phyloP scores from a whole-genome alignment of 1,140 invertebrate species.

The Drosophila miranda region DNA sequence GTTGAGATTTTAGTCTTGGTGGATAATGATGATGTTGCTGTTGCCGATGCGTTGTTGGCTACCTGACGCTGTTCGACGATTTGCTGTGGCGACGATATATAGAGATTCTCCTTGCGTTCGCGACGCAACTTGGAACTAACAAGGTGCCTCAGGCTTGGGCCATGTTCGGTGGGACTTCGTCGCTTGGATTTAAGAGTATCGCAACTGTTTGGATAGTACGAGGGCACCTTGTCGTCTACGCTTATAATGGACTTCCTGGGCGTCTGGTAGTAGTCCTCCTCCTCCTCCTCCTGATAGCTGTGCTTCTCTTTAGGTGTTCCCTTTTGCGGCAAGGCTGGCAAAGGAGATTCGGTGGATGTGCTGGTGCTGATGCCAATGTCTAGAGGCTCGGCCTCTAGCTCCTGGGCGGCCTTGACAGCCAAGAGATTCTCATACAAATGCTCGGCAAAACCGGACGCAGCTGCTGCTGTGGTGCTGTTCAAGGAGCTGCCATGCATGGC shows the following conservation, averaged over 20 bases:
- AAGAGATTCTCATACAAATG: conserved; percentile 77
- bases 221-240: conserved; percentile 79
- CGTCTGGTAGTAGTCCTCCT: conserved; percentile 77
- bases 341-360: conserved; percentile 76
- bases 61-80: conserved; percentile 74
- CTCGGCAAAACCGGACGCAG: conserved; percentile 52
- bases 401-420: conserved; percentile 71
- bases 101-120: conserved; percentile 75
- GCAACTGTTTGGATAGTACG: conserved; percentile 81
- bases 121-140: conserved; percentile 60
- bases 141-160: conserved; percentile 53
- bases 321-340: conserved; percentile 59
- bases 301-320: conserved; percentile 23
- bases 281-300: conserved; percentile 21
- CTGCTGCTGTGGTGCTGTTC: conserved; percentile 28
- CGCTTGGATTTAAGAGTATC: conserved; percentile 71
- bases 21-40: conserved; percentile 3
- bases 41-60: conserved; percentile 6
- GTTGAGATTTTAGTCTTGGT: conserved; percentile 51
- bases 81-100: conserved; percentile 78
- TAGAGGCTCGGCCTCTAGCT: conserved; percentile 54
- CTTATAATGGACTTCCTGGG: conserved; percentile 75
- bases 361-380: conserved; percentile 63
- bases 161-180: conserved; percentile 51
- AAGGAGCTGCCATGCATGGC: conserved; percentile 56